phyloP scores from a whole-genome alignment of 2,113 vertebrate genomes.

The Tragelaphus imberbis region DNA sequence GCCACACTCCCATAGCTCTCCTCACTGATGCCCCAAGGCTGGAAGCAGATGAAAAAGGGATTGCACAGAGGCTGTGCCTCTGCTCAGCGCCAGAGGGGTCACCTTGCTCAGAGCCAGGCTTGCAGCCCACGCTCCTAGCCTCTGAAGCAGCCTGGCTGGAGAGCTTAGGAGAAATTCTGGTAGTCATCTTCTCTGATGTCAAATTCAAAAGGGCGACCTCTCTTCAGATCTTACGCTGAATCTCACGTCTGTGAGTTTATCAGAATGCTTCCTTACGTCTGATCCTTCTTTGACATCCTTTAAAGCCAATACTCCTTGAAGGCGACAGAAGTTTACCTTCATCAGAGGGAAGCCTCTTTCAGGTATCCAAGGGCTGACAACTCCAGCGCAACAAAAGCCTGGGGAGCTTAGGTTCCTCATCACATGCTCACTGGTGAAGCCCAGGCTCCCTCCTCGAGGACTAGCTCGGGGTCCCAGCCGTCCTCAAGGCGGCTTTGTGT shows the following conservation, averaged over 20 bases:
- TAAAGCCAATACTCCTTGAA: background rate
- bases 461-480: background rate
- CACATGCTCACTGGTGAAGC: background rate
- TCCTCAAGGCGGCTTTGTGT: background rate
- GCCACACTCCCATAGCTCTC: background rate
- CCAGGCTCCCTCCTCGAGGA: background rate
- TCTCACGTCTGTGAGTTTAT: background rate
- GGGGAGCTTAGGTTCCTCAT: background rate
- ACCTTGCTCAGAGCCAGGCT: background rate
- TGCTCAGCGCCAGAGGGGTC: background rate
- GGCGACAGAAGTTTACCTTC: background rate
- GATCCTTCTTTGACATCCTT: background rate
- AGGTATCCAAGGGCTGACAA: background rate
- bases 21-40: background rate
- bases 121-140: background rate
- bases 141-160: background rate
- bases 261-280: background rate
- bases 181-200: background rate
- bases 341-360: background rate
- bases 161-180: background rate
- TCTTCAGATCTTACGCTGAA: background rate
- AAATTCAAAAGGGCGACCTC: background rate
- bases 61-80: background rate
- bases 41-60: background rate
- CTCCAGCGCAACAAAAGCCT: background rate